Evolutionary conservation across 30 jellyfish, hydroid and myxozoan genomes (phyloP), one percentile per base, ranked within the genome.

Genomic region (Catostylus mosaicus): DNA sequence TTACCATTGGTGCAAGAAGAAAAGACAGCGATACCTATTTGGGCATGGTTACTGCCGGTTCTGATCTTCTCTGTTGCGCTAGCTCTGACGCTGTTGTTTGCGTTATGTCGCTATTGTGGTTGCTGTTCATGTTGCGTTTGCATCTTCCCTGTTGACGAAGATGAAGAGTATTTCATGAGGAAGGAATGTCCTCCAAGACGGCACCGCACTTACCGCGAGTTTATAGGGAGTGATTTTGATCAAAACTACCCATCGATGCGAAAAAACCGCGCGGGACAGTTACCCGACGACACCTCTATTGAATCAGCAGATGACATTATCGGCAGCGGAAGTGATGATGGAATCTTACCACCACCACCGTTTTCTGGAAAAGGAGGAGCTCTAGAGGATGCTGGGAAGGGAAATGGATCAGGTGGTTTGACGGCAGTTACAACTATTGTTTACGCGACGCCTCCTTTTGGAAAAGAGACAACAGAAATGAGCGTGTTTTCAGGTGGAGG

Each of bases 41-140:
- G 40, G 90, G 90, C 83, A 2, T 80, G 90, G 90, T 59, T 80
- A 30, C 22, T 80, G 43, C 90, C 90, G 1, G 90, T 80, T 18
- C 8, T 80, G 48, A 67, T 80, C 0, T 80, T 80, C 72, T 36
- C 77, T 24, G 57, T 52, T 18, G 90, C 90, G 19, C 38, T 80
- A 33, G 90, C 90, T 29, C 36, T 80, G 84, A 80, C 51, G 30
- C 36, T 51, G 76, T 46, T 67, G 27, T 35, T 67, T 14, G 84
- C 90, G 34, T 38, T 80, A 31, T 80, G 90, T 73, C 61, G 84
- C 20, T 80, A 69, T 69, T 69, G 75, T 24, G 90, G 90, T 1
- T 80, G 90, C 34, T 66, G 84, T 32, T 50, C 88, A 0, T 80
- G 83, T 9, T 80, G 83, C 70, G 67, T 67, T n/a, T 80, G 90